Evolutionary conservation across 2,888 invertebrate genomes (phyloP).

Genomic region (Odontocolon sp.): DNA sequence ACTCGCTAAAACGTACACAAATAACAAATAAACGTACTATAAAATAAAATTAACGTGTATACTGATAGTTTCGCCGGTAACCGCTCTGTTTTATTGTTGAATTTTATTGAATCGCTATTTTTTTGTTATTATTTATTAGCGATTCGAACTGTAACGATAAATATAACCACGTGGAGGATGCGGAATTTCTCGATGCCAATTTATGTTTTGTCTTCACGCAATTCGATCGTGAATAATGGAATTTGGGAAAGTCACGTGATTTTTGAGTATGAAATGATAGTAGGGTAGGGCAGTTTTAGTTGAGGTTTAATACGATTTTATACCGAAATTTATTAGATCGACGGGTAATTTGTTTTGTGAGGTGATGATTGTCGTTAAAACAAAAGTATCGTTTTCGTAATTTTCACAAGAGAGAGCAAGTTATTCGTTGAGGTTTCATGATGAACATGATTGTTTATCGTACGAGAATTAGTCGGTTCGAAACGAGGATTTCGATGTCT

Average conservation of each 20-base stretch:
- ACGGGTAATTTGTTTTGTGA: background rate
- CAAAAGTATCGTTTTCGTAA: background rate
- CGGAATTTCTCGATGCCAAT: background rate
- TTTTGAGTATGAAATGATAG: background rate
- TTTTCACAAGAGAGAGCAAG: background rate
- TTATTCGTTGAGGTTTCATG: background rate
- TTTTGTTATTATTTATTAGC: constrained; percentile 10
- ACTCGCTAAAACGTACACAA: constrained; percentile 1
- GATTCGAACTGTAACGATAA: too few species aligned
- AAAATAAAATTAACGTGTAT: constrained; percentile 28
- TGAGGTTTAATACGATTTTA: background rate
- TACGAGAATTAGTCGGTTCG: constrained; percentile 17
- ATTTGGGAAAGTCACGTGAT: background rate
- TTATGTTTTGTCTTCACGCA: background rate
- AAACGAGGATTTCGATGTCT: constrained; percentile 30
- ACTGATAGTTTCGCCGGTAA: background rate
- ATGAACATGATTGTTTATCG: constrained; percentile 16
- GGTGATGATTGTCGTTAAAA: background rate
- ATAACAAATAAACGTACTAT: background rate
- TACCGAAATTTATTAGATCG: background rate
- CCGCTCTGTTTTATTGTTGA: background rate
- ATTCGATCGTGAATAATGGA: background rate
- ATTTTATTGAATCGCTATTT: constrained; percentile 10
- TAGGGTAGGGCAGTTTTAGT: background rate
- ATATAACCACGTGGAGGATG: constrained; percentile 5